Evolutionary conservation across 2,888 invertebrate genomes (phyloP), one percentile per base, ranked within the genome.

Genomic region (Tenodera sinensis): DNA sequence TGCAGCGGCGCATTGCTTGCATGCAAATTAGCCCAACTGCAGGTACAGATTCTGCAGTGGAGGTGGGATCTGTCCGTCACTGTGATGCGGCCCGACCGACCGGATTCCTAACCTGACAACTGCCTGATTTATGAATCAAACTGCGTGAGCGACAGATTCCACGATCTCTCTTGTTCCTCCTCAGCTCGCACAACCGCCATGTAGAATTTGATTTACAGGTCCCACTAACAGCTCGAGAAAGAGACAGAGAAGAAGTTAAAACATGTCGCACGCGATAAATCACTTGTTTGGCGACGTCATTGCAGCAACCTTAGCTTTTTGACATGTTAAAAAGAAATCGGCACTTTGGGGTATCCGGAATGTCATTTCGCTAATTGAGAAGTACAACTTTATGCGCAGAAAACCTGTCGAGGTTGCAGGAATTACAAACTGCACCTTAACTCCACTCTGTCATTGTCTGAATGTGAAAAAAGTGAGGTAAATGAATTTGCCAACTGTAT

Each of bases 141-240:
- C 90, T 83, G 91, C 90, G 91, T 89, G 91, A 91, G 90, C 91
- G 91, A 90, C 91, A 90, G 91, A 91, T 91, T 90, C 90, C 91
- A 88, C 84, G 54, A 54, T 88, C 84, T 84, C 84, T 30, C 88
- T 54, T 47, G 47, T 42, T 71, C 82, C 28, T 28, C 34, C 87
- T 87, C n/a, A 84, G 84, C 34, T 27, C 12, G 9, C 84, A 54
- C 86, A 81, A 47, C 86, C 81, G 81, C 86, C 54, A 86, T 86
- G 86, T 42, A 30, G 28, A 15, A 86, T 81, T 86, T 86, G 71
- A 86, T 86, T 86, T 86, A 86, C 86, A 20, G 71, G 9, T 86
- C 81, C 85, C 54, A 42, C 42, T 85, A 54, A 27, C 47, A 42
- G 28, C 81, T 71, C 20, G 71, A 81, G 42, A 86, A 81, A 30